Conservation (phyloP, 2,113 vertebrate species). For the Callocephalon fimbriatum region DNA sequence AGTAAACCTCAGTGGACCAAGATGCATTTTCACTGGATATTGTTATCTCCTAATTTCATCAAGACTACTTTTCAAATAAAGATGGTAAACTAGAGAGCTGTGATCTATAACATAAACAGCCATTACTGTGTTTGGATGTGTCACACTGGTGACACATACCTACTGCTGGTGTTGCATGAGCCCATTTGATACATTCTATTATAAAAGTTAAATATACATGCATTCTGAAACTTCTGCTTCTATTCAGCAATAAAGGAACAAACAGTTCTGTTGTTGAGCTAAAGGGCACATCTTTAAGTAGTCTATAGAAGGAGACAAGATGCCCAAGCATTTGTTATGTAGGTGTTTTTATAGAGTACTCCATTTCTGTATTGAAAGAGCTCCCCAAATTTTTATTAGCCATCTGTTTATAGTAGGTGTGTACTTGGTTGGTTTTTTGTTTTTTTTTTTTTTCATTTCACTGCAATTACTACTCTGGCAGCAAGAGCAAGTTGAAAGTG, state of each 20-base stretch:
- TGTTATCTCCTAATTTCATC: neutral
- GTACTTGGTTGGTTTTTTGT: neutral
- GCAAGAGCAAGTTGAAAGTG: neutral
- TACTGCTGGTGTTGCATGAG: neutral
- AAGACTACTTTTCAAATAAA: neutral
- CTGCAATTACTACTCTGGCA: constrained; percentile 26
- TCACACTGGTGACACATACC: neutral
- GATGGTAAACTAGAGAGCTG: neutral
- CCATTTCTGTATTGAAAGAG: neutral
- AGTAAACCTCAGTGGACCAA: neutral
- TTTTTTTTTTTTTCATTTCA: neutral
- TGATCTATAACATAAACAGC: neutral
- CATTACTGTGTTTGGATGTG: accelerated
- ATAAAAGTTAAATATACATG: neutral
- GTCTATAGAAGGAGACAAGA: neutral
- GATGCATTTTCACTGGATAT: neutral
- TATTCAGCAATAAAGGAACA: neutral
- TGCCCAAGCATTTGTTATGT: constrained; percentile 43
- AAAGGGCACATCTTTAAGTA: neutral
- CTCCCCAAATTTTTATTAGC: constrained; percentile 59
- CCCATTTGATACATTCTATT: neutral
- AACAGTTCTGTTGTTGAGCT: neutral
- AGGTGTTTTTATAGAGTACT: constrained; percentile 30
- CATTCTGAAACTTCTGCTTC: neutral
- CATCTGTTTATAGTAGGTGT: constrained; percentile 58